Evolutionary conservation across 2,888 invertebrate genomes (phyloP).

Genomic region (Polymixis lichenea): DNA sequence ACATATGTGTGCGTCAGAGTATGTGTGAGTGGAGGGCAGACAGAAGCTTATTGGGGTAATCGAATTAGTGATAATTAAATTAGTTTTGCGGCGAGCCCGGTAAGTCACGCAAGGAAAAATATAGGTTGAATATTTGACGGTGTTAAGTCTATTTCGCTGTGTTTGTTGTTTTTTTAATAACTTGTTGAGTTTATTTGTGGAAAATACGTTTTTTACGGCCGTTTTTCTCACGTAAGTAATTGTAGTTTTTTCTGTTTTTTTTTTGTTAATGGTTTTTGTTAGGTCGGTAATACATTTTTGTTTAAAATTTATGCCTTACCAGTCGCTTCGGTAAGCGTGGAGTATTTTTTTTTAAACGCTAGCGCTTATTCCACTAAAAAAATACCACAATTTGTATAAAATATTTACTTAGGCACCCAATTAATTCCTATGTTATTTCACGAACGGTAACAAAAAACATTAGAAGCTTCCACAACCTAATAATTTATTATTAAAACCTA

Average conservation of each 20-base stretch:
- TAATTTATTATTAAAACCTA: slow-evolving; percentile 10
- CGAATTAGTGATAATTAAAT: slow-evolving; percentile 88
- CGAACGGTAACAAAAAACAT: neutral
- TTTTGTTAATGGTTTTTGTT: neutral
- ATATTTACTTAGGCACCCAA: slow-evolving; percentile 19
- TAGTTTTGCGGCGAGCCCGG: slow-evolving; percentile 76
- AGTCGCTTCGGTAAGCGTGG: neutral
- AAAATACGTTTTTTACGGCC: neutral
- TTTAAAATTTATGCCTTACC: neutral
- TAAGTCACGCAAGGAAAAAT: slow-evolving; percentile 74
- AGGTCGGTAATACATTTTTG: neutral
- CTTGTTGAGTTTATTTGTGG: slow-evolving; percentile 45
- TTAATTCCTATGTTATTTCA: slow-evolving; percentile 29
- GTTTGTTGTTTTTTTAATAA: slow-evolving; percentile 48
- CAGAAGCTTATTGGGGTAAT: slow-evolving; percentile 82
- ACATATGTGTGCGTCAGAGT: slow-evolving; percentile 53
- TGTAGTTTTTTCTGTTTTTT: neutral
- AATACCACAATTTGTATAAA: neutral
- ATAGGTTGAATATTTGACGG: slow-evolving; percentile 70
- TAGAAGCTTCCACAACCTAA: neutral
- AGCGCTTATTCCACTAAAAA: slow-evolving; percentile 1
- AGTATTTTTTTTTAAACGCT: slow-evolving; percentile 10
- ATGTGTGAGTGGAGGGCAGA: slow-evolving; percentile 73
- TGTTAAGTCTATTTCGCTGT: slow-evolving; percentile 55
- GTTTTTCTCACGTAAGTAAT: slow-evolving; percentile 38